A percentile compares a stretch with the other conserved stretches of the same genome.
These are phyloP conservation scores for Eurytoma californica DNA, from an alignment of 2,888 invertebrate genomes.

Conservation along the genomic window DNA sequence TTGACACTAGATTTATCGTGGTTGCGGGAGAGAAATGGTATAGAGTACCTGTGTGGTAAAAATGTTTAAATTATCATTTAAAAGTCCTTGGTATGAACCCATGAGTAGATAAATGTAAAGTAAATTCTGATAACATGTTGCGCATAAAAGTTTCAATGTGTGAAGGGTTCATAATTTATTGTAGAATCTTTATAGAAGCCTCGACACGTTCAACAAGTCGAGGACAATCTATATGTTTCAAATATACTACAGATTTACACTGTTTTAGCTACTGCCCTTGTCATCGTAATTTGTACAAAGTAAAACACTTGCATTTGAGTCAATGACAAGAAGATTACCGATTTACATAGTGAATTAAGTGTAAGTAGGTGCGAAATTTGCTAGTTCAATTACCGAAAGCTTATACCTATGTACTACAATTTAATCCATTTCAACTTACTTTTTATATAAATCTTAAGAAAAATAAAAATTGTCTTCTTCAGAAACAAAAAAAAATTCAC, in stretches of 20 bases:
- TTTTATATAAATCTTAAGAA: no score
- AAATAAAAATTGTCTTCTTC: no score
- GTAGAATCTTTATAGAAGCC: not conserved
- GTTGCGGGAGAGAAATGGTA: no score
- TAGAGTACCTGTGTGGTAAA: no score
- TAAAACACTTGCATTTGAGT: constrained; percentile 12
- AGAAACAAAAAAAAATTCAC: no score
- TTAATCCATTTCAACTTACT: not conserved
- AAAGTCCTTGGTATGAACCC: no score
- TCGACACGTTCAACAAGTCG: constrained; percentile 22
- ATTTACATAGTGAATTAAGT: not conserved
- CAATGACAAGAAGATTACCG: constrained; percentile 23
- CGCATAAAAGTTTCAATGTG: no score
- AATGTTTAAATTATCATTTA: no score
- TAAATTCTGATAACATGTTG: no score
- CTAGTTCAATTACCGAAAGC: not conserved
- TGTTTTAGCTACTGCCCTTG: constrained; percentile 7
- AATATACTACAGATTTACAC: not conserved
- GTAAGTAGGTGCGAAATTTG: not conserved
- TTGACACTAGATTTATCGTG: no score
- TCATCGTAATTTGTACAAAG: not conserved
- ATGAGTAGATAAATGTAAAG: no score
- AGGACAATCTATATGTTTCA: constrained; percentile 4
- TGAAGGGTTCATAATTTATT: no score
- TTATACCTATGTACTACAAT: not conserved